phyloP scores from a whole-genome alignment of 2,113 vertebrate species.

The Oxyruncus cristatus region DNA sequence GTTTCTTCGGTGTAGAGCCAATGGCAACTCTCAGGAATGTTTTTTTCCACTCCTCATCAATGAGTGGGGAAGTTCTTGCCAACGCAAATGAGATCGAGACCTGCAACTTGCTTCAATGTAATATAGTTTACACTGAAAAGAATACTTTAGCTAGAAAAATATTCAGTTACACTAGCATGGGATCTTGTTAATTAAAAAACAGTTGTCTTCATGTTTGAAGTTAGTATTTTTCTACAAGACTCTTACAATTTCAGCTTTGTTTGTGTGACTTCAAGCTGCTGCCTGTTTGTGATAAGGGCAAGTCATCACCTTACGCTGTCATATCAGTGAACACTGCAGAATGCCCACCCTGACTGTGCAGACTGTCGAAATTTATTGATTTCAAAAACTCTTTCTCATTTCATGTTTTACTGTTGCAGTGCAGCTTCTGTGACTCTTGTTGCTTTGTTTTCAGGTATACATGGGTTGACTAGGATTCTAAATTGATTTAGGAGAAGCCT shows the following conservation, averaged over 20 bases:
- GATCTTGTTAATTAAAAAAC: background rate
- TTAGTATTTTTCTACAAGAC: too few species aligned
- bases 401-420: background rate
- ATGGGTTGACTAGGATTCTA: background rate
- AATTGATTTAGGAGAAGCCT: background rate
- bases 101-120: background rate
- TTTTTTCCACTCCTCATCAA: slow-evolving; percentile 59
- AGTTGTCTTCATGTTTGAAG: background rate
- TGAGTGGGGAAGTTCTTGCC: slow-evolving; percentile 44
- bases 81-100: slow-evolving; percentile 37
- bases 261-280: background rate
- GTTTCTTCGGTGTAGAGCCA: slow-evolving; percentile 29
- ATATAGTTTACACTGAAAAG: background rate
- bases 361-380: background rate
- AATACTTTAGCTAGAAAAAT: slow-evolving; percentile 1
- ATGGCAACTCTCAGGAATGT: background rate
- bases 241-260: background rate
- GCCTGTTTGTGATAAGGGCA: slow-evolving; percentile 25
- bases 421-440: background rate
- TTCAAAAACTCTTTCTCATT: background rate
- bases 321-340: background rate
- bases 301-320: background rate
- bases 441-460: background rate
- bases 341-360: background rate
- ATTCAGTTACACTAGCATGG: background rate